Conservation (phyloP, 2,797 vertebrate genomes). For the Sebastolobus alascanus region DNA sequence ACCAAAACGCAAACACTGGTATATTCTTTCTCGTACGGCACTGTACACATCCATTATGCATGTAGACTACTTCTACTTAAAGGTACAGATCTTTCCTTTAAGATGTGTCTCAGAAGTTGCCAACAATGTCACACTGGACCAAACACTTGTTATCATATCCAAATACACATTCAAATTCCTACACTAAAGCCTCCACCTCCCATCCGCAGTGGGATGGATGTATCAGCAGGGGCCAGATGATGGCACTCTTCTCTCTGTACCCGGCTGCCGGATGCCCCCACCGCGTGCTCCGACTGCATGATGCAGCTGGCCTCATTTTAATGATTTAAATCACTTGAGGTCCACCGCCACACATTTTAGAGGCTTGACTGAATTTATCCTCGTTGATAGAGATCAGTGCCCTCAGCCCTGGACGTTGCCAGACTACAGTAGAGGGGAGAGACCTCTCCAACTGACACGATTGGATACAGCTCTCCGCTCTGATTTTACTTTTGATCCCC, state of each 20-base stretch:
- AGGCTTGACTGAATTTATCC: conserved; percentile 83
- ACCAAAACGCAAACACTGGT: conserved; percentile 7
- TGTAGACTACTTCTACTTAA: neutral
- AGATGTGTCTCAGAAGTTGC: conserved; percentile 2
- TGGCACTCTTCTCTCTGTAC: conserved; percentile 84
- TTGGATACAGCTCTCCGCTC: conserved; percentile 78
- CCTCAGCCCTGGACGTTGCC: conserved; percentile 76
- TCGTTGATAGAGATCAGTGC: conserved; percentile 81
- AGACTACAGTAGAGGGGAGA: conserved; percentile 78
- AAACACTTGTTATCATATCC: conserved; percentile 9
- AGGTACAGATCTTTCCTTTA: conserved; percentile 3
- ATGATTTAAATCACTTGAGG: conserved; percentile 84
- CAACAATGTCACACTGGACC: neutral
- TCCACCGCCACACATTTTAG: conserved; percentile 76
- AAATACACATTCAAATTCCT: conserved; percentile 29
- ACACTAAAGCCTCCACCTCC: conserved; percentile 31
- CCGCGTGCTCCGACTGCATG: conserved; percentile 65
- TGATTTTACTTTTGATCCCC: conserved; percentile 82
- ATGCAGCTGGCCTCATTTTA: conserved; percentile 81
- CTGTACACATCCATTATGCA: conserved; percentile 3
- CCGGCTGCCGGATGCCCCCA: conserved; percentile 60
- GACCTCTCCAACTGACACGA: conserved; percentile 78
- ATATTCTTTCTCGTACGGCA: neutral
- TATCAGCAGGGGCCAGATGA: conserved; percentile 79
- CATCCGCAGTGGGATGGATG: conserved; percentile 60